Evolutionary conservation across 2,797 vertebrate genomes (phyloP), one percentile per base, ranked within the genome.

Genomic region (Sylvilagus floridanus): DNA sequence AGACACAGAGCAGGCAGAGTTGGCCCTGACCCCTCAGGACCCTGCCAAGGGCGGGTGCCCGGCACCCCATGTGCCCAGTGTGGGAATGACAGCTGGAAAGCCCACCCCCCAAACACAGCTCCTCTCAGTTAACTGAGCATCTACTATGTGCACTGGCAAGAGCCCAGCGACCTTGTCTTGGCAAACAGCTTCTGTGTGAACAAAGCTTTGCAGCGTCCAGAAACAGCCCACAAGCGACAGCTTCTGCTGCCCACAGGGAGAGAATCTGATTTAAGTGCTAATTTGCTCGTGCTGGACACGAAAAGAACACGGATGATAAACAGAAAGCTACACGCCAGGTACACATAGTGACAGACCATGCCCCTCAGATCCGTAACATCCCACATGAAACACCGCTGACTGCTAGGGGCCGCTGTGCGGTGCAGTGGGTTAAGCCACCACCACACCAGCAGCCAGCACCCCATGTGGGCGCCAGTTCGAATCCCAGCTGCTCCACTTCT

Each of bases 341-440:
- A 35, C 8, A 73, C 28, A 30, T 21, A 82, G 75, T 60, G 3
- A 65, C 24, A n/a, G 47, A 32, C 52, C 24, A 24, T 0, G 4
- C 7, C 7, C 28, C 30, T 22, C 9, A 68, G 30, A 30, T 17
- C 32, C 17, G 2, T 5, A 22, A 47, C 0, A 0, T 7, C 42
- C n/a, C n/a, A 60, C 50, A 50, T 2, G 66, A 21, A 52, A 60
- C 26, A 21, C 3, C 42, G 7, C 4, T 7, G 42, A 42, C 7
- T 42, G 42, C 8, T 1, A 42, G 42, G 42, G 42, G 42, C 42
- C 42, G 7, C 42, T 42, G 42, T 42, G 42, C 42, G 7, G 42
- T 42, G 42, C 42, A 42, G 42, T 57, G 54, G 54, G 54, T 57
- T 57, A 57, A 57, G 42, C 42, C 42, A 42, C 42, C 42, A 42